Conservation (phyloP, 2,888 invertebrate genomes). For the Cheilosia urbana region DNA sequence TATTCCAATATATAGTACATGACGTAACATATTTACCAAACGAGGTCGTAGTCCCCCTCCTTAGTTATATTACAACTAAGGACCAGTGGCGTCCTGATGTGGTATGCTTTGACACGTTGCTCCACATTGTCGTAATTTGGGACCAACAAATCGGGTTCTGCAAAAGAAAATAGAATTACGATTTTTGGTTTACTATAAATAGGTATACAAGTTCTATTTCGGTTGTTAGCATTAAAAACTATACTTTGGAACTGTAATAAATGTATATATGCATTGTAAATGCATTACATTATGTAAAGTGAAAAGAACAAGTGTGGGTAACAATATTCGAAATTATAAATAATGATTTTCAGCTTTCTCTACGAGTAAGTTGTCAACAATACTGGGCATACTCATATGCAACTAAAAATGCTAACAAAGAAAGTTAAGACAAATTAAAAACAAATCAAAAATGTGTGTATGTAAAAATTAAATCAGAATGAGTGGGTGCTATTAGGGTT, state of each 20-base stretch:
- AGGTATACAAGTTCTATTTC: background rate
- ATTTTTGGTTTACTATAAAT: background rate
- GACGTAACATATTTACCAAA: conserved; percentile 80
- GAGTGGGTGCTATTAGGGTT: background rate
- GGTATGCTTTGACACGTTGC: conserved; percentile 81
- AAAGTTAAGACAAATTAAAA: background rate
- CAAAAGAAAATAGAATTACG: conserved; percentile 57
- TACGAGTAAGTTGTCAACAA: background rate
- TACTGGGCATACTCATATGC: background rate
- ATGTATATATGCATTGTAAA: background rate
- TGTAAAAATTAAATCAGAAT: conserved; percentile 19
- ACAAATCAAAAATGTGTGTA: background rate
- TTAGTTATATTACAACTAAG: conserved; percentile 82
- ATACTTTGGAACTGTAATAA: background rate
- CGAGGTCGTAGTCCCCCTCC: conserved; percentile 78
- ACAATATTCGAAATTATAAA: conserved; percentile 6
- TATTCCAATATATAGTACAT: no score
- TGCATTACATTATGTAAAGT: background rate
- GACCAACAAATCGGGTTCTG: conserved; percentile 81
- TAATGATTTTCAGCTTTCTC: conserved; percentile 14
- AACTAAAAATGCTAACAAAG: conserved; percentile 9
- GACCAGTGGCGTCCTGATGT: conserved; percentile 81
- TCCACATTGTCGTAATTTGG: conserved; percentile 82
- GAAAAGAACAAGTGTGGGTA: background rate
- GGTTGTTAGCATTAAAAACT: background rate